These are phyloP conservation scores for Panopea generosa DNA, from an alignment of 2,888 invertebrate species.

Conservation along the genomic window DNA sequence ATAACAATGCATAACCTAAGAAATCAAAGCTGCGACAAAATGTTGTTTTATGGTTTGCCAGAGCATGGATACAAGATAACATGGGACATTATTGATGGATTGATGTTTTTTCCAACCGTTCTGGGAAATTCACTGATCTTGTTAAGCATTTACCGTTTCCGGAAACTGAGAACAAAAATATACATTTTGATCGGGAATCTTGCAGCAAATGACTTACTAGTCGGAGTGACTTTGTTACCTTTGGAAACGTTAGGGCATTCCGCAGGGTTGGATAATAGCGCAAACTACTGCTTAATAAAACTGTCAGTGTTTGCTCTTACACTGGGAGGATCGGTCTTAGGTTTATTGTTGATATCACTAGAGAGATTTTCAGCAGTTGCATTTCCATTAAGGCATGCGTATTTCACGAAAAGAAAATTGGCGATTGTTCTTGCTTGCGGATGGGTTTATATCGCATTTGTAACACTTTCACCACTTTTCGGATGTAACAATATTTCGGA, in stretches of 20 bases:
- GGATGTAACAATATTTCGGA: conserved; percentile 20
- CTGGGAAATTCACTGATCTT: conserved; percentile 38
- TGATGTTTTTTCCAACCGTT: conserved; percentile 38
- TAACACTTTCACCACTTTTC: conserved; percentile 12
- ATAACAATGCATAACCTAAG: too few species aligned
- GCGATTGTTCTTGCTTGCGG: conserved; percentile 1
- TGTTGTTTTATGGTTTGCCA: too few species aligned
- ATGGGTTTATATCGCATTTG: conserved; percentile 10
- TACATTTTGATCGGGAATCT: conserved; percentile 38
- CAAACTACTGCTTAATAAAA: conserved; percentile 39
- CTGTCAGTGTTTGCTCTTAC: conserved; percentile 18
- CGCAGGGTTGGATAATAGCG: conserved; percentile 10
- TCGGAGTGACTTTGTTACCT: conserved; percentile 34
- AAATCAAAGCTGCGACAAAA: too few species aligned
- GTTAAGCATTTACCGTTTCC: conserved; percentile 27
- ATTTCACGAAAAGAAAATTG: conserved; percentile 19
- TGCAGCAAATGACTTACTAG: conserved; percentile 30
- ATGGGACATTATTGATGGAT: conserved; percentile 32
- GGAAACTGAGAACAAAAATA: conserved; percentile 36
- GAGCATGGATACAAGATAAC: background rate
- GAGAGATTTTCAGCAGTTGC: conserved; percentile 38
- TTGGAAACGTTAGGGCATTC: conserved; percentile 28
- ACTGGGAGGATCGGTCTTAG: too few species aligned
- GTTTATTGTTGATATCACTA: conserved; percentile 29
- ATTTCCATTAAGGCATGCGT: conserved; percentile 24